These are phyloP conservation scores for Microtus obscurus DNA, from an alignment of 2,797 vertebrate species.

Conservation along the genomic window DNA sequence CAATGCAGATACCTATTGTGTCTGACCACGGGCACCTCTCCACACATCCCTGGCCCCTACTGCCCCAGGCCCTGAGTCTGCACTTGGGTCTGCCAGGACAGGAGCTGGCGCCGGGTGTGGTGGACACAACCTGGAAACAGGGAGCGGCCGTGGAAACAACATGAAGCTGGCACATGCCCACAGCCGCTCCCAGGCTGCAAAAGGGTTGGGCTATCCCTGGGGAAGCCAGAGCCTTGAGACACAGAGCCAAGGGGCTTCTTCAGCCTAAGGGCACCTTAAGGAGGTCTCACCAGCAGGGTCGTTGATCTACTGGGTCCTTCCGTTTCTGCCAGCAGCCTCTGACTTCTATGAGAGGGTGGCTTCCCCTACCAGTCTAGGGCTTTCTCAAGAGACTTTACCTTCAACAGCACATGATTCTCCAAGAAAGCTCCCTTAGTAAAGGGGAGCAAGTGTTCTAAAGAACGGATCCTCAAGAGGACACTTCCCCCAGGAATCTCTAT, in stretches of 20 bases:
- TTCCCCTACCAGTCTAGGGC: neutral
- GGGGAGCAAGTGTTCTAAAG: neutral
- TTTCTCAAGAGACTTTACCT: neutral
- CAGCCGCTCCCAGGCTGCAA: constrained; percentile 43
- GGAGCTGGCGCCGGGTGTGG: constrained; percentile 62
- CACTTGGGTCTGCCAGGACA: constrained; percentile 62
- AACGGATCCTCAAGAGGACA: neutral
- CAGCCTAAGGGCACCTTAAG: neutral
- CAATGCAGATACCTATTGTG: neutral
- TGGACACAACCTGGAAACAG: constrained; percentile 72
- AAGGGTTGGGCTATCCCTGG: neutral
- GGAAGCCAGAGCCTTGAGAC: neutral
- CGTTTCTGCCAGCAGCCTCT: neutral
- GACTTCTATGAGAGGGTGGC: neutral
- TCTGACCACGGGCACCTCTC: constrained; percentile 22
- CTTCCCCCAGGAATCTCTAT: neutral
- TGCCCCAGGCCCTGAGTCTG: constrained; percentile 42
- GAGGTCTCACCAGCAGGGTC: neutral
- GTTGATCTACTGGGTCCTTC: neutral
- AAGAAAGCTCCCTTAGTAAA: neutral
- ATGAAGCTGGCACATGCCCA: constrained; percentile 21
- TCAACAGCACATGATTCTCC: neutral
- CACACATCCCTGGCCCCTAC: constrained; percentile 26
- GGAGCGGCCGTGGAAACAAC: constrained; percentile 76
- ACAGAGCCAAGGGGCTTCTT: neutral